Conservation (phyloP, 2,888 invertebrate species). For the Pollenia griseotomentosa region DNA sequence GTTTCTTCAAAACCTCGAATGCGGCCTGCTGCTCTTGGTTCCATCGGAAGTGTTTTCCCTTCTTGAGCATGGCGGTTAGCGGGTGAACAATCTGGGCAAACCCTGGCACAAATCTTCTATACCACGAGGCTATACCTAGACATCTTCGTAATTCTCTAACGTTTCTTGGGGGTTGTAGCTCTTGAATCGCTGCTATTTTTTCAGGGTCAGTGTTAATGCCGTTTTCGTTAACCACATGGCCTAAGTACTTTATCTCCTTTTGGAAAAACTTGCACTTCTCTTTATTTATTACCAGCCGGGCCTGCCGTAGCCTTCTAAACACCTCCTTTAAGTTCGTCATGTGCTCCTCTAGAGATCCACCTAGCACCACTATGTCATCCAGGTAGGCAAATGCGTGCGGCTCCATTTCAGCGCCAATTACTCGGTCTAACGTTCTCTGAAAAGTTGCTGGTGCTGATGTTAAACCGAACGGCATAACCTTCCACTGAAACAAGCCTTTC, state of each 20-base stretch:
- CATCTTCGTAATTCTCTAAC: neutral
- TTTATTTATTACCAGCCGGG: neutral
- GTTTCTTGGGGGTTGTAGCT: neutral
- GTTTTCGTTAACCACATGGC: neutral
- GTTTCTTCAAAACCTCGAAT: neutral
- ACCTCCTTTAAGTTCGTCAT: conserved; percentile 1
- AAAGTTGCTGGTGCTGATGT: conserved; percentile 23
- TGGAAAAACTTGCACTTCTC: conserved; percentile 3
- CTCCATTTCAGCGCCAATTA: conserved; percentile 14
- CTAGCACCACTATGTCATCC: conserved; percentile 6
- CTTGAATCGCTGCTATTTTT: neutral
- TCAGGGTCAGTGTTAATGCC: conserved; percentile 13
- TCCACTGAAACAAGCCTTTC: conserved; percentile 42
- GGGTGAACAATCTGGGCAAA: neutral
- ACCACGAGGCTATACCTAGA: conserved; percentile 17
- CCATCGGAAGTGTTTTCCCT: conserved; percentile 22
- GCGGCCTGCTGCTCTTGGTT: neutral
- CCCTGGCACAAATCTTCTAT: neutral
- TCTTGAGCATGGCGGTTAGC: neutral
- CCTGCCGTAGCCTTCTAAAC: neutral
- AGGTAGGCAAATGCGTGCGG: conserved; percentile 16
- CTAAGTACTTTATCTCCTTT: neutral
- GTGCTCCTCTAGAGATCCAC: neutral
- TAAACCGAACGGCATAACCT: conserved; percentile 52
- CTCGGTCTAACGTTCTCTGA: neutral